These are phyloP conservation scores for Micromesistius poutassou DNA, from an alignment of 2,797 vertebrate genomes.

Conservation along the genomic window DNA sequence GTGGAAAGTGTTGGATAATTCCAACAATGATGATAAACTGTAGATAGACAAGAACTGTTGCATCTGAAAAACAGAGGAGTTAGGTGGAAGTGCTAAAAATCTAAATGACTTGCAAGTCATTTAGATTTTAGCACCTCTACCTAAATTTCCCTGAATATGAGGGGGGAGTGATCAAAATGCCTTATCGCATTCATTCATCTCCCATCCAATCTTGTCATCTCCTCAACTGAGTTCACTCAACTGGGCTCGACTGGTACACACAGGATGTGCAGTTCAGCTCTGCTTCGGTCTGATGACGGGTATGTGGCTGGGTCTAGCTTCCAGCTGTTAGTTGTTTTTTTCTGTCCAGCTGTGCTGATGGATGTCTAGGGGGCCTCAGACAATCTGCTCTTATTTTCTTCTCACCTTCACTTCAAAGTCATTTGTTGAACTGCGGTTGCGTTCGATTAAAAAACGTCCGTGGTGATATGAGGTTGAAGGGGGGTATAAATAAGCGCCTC, in stretches of 20 bases:
- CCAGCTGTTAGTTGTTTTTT: slow-evolving; percentile 20
- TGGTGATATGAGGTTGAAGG: no score
- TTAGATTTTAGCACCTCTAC: not conserved
- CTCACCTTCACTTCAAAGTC: slow-evolving; percentile 23
- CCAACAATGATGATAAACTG: not conserved
- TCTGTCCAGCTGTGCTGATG: slow-evolving; percentile 16
- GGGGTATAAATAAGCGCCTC: no score
- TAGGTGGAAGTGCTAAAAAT: no score
- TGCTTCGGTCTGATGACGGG: not conserved
- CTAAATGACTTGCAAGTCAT: not conserved
- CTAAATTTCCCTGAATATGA: not conserved
- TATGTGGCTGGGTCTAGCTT: not conserved
- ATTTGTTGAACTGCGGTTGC: slow-evolving; percentile 9
- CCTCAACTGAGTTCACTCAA: not conserved
- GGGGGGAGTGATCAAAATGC: not conserved
- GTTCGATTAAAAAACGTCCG: not conserved
- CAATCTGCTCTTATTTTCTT: slow-evolving; percentile 15
- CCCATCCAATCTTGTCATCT: not conserved
- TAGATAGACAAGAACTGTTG: not conserved
- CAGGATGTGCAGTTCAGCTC: not conserved
- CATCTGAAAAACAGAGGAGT: not conserved
- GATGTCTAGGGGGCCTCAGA: slow-evolving; percentile 15
- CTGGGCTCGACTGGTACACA: not conserved
- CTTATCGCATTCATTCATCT: not conserved
- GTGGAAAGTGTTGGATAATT: not conserved